Evolutionary conservation across 2,113 vertebrate genomes (phyloP).

Genomic region (Nibea coibor): DNA sequence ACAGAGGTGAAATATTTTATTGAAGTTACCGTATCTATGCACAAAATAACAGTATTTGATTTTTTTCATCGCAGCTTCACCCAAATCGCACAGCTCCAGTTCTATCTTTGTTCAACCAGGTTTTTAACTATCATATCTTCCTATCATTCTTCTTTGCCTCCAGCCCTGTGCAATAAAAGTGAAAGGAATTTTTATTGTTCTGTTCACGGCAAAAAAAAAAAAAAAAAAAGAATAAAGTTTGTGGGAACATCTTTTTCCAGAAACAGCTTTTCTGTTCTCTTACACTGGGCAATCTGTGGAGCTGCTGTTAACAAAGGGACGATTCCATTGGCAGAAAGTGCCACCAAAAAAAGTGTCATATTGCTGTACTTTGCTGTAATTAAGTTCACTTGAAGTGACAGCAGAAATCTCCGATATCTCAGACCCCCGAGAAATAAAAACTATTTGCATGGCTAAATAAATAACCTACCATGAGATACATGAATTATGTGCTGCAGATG

Average conservation of each 20-base stretch:
- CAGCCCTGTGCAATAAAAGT: neutral
- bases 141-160: neutral
- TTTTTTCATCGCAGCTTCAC: neutral
- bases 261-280: neutral
- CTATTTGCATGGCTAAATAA: no score
- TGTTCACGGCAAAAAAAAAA: neutral
- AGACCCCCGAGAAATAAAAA: no score
- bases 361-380: no score
- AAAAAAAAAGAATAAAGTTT: neutral
- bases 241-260: slow-evolving; percentile 10
- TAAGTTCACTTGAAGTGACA: no score
- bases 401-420: no score
- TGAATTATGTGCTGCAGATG: no score
- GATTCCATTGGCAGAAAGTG: neutral
- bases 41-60: neutral
- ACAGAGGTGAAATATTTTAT: slow-evolving; percentile 3
- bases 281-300: neutral
- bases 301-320: neutral
- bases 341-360: neutral
- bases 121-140: neutral
- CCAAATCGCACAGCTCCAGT: neutral
- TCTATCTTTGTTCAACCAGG: neutral
- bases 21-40: neutral
- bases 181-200: neutral
- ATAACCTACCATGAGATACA: no score